phyloP scores from a whole-genome alignment of 1,140 invertebrate genomes.

The Zaprionus tsacasi region DNA sequence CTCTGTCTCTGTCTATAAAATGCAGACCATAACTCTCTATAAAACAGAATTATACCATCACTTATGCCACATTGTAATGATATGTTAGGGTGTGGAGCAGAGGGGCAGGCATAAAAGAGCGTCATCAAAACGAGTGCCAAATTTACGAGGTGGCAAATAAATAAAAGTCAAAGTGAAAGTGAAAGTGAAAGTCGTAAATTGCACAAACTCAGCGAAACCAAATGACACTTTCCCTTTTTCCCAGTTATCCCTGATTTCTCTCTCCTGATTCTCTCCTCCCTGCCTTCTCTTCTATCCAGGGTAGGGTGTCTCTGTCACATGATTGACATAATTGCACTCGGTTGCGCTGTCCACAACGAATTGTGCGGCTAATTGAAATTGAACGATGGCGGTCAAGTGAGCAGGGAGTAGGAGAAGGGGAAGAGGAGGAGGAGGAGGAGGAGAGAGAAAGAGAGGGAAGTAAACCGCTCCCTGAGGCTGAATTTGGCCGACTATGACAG shows the following conservation, averaged over 20 bases:
- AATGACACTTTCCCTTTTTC: too few relatives aligned
- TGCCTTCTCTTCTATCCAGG: neutral
- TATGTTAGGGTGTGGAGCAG: neutral
- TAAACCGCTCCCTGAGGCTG: neutral
- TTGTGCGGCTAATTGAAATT: conserved; percentile 40
- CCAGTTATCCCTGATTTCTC: too few relatives aligned
- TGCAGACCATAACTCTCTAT: neutral
- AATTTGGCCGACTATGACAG: conserved; percentile 3
- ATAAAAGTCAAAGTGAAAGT: conserved; percentile 13
- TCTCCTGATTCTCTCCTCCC: too few relatives aligned
- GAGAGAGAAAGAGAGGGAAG: neutral
- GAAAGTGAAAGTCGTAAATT: conserved; percentile 22
- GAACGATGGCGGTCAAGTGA: conserved; percentile 67
- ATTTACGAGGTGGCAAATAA: conserved; percentile 34
- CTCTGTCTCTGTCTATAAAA: too few relatives aligned
- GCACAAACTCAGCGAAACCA: conserved; percentile 7
- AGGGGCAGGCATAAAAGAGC: conserved; percentile 6
- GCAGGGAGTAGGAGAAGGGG: neutral
- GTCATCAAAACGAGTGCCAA: conserved; percentile 14
- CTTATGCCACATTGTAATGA: neutral
- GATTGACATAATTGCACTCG: conserved; percentile 41
- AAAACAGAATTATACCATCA: too few relatives aligned
- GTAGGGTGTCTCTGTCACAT: conserved; percentile 27
- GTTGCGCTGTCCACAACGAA: conserved; percentile 21
- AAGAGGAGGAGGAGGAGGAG: neutral